Conservation (phyloP, 2,113 vertebrate genomes). For the Dasyprocta punctata region DNA sequence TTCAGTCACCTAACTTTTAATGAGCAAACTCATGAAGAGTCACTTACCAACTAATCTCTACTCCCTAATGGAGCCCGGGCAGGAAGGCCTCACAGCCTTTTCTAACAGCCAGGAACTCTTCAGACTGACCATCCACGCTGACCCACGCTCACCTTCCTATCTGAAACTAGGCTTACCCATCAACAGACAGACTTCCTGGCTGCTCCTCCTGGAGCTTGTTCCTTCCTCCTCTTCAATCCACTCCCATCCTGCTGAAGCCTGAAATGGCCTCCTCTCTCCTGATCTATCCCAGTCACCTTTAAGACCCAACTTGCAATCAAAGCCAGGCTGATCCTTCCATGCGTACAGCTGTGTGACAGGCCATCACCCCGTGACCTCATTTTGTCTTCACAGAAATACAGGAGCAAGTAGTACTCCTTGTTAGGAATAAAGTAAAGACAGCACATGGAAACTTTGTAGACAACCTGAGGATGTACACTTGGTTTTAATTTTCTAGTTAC, state of each 20-base stretch:
- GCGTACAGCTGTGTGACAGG: background rate
- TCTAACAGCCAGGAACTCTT: slow-evolving; percentile 18
- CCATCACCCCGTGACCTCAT: background rate
- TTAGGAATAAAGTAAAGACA: background rate
- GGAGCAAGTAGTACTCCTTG: background rate
- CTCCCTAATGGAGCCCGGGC: background rate
- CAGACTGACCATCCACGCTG: background rate
- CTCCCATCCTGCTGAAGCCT: background rate
- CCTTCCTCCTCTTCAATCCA: background rate
- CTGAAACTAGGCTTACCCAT: background rate
- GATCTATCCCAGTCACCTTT: background rate
- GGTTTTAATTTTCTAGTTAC: slow-evolving; percentile 20
- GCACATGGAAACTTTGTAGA: background rate
- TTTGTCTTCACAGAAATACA: background rate
- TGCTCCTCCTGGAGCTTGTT: background rate
- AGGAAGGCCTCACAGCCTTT: background rate
- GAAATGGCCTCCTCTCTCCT: background rate
- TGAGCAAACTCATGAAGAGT: slow-evolving; percentile 9
- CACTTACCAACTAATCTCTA: slow-evolving; percentile 29
- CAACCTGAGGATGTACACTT: background rate
- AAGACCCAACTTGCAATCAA: background rate
- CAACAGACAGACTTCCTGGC: background rate
- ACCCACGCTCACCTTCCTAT: background rate
- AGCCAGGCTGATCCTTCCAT: background rate
- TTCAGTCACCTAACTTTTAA: background rate